phyloP scores from a whole-genome alignment of 2,888 invertebrate species.

The Drosophila austrosaltans region DNA sequence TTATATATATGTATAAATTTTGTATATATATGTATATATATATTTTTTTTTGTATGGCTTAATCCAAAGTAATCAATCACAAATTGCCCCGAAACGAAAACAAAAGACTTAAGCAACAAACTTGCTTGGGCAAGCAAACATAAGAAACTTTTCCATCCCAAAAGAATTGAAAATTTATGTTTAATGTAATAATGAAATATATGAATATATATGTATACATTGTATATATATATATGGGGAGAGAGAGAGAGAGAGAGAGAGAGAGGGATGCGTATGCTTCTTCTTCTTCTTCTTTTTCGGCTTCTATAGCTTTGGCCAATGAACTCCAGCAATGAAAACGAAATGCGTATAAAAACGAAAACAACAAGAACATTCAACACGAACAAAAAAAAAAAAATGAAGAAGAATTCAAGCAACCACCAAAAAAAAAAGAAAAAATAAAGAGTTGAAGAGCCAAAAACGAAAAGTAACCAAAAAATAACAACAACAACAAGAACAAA shows the following conservation, averaged over 20 bases:
- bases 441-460: constrained; percentile 22
- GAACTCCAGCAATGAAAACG: constrained; percentile 82
- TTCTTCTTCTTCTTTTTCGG: constrained; percentile 43
- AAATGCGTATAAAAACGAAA: constrained; percentile 77
- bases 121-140: constrained; percentile 36
- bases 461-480: constrained; percentile 33
- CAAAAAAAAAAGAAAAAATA: constrained; percentile 47
- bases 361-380: constrained; percentile 65
- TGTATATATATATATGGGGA: constrained; percentile 20
- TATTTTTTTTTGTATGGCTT: constrained; percentile 47
- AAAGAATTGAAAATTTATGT: constrained; percentile 34
- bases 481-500: constrained; percentile 57
- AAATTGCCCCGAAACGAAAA: constrained; percentile 36
- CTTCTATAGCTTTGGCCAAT: constrained; percentile 67
- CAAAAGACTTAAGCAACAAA: constrained; percentile 67
- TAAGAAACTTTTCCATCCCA: constrained; percentile 25
- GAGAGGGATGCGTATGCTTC: constrained; percentile 21
- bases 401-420: constrained; percentile 42
- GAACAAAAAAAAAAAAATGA: constrained; percentile 25
- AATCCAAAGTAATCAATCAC: constrained; percentile 67
- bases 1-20: neutral
- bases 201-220: constrained; percentile 46
- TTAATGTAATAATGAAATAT: constrained; percentile 66
- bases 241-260: neutral
- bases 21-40: neutral